Evolutionary conservation across 2,797 vertebrate genomes (phyloP).

Genomic region (Gambusia yucatana): DNA sequence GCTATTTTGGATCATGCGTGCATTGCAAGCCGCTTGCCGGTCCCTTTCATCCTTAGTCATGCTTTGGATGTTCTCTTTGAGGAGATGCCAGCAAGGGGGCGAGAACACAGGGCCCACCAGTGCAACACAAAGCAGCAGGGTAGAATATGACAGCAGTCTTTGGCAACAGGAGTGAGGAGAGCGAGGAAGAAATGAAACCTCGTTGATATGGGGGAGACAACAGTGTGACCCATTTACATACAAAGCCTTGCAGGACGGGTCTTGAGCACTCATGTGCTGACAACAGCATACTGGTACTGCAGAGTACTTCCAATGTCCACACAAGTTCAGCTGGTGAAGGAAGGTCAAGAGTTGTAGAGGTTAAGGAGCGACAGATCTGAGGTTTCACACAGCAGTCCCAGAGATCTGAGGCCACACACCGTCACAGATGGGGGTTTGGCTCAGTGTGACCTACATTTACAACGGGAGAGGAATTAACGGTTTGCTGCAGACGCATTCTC

Average conservation of each 20-base stretch:
- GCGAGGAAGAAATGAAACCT: slow-evolving; percentile 24
- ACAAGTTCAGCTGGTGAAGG: slow-evolving; percentile 21
- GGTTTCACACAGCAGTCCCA: not conserved
- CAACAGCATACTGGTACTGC: slow-evolving; percentile 17
- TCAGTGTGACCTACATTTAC: slow-evolving; percentile 61
- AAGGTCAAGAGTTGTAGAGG: slow-evolving; percentile 24
- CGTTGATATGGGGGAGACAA: slow-evolving; percentile 42
- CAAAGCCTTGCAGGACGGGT: slow-evolving; percentile 57
- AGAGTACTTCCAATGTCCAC: slow-evolving; percentile 2
- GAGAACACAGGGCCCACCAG: slow-evolving; percentile 15
- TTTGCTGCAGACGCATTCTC: slow-evolving; percentile 28
- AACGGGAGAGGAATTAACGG: slow-evolving; percentile 39
- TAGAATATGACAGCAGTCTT: slow-evolving; percentile 36
- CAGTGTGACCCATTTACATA: slow-evolving; percentile 76
- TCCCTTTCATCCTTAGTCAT: slow-evolving; percentile 57
- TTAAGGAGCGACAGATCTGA: slow-evolving; percentile 12
- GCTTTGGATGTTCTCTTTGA: slow-evolving; percentile 49
- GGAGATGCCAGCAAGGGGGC: slow-evolving; percentile 38
- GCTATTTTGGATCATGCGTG: slow-evolving; percentile 36
- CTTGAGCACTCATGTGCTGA: slow-evolving; percentile 16
- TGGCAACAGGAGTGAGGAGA: slow-evolving; percentile 28
- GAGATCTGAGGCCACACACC: slow-evolving; percentile 45
- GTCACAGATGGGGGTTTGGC: slow-evolving; percentile 18
- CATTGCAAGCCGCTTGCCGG: slow-evolving; percentile 9
- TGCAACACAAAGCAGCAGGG: slow-evolving; percentile 41